These are phyloP conservation scores for Drosophila subpulchrella DNA, from an alignment of 1,140 invertebrate genomes.

Conservation along the genomic window DNA sequence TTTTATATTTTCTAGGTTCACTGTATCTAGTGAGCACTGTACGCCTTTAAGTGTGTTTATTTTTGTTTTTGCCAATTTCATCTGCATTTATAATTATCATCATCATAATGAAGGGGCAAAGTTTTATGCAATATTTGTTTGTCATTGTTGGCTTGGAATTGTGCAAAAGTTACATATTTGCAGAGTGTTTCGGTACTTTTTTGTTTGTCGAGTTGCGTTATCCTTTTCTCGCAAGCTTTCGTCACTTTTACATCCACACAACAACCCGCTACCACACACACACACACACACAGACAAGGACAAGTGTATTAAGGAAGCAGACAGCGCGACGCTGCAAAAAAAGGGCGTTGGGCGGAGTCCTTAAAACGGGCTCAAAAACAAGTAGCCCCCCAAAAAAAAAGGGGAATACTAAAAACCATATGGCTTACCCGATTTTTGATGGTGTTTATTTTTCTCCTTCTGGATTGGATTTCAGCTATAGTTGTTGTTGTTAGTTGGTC, in stretches of 20 bases:
- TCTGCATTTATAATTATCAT: slow-evolving; percentile 43
- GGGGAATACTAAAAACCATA: slow-evolving; percentile 15
- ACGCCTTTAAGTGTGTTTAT: not conserved
- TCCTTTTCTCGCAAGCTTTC: slow-evolving; percentile 67
- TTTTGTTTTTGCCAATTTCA: slow-evolving; percentile 26
- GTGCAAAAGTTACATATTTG: slow-evolving; percentile 34
- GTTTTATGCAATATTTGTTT: slow-evolving; percentile 53
- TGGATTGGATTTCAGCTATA: slow-evolving; percentile 7
- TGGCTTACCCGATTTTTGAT: slow-evolving; percentile 47
- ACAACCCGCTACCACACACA: slow-evolving; percentile 45
- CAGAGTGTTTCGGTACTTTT: slow-evolving; percentile 9
- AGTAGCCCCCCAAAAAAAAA: not conserved
- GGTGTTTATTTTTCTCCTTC: not conserved
- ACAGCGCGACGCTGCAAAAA: slow-evolving; percentile 72
- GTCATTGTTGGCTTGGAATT: slow-evolving; percentile 15
- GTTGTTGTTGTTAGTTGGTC: slow-evolving; percentile 52
- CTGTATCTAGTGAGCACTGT: slow-evolving; percentile 11
- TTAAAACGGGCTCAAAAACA: slow-evolving; percentile 31
- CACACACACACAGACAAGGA: slow-evolving; percentile 24
- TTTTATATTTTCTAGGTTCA: not conserved
- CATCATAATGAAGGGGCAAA: slow-evolving; percentile 40
- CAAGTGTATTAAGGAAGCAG: slow-evolving; percentile 56
- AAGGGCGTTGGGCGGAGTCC: slow-evolving; percentile 73
- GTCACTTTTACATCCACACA: slow-evolving; percentile 68
- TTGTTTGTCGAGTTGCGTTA: slow-evolving; percentile 44